phyloP scores from a whole-genome alignment of 2,113 vertebrate species.

The Rissa tridactyla region DNA sequence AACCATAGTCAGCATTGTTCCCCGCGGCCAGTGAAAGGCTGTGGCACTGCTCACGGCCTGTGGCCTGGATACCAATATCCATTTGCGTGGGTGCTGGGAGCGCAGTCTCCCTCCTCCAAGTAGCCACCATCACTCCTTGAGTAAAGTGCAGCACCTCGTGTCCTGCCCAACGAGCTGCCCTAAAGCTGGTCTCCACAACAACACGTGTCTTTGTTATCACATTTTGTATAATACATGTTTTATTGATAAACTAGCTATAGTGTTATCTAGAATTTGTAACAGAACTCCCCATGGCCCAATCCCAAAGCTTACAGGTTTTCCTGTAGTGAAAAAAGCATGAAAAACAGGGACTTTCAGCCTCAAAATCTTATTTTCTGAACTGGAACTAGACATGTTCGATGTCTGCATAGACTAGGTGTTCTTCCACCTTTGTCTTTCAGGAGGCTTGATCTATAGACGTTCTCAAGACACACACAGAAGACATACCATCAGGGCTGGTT shows the following conservation, averaged over 20 bases:
- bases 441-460: not conserved
- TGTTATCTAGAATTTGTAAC: not conserved
- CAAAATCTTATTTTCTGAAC: not conserved
- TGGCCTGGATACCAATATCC: too few species aligned
- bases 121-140: too few species aligned
- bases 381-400: not conserved
- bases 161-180: too few species aligned
- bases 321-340: not conserved
- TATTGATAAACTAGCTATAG: not conserved
- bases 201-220: not conserved
- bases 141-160: too few species aligned
- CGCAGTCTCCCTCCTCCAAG: too few species aligned
- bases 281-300: not conserved
- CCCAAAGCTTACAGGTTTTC: not conserved
- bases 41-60: too few species aligned
- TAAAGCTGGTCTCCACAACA: too few species aligned
- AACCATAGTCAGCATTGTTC: too few species aligned
- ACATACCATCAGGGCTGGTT: fast-evolving
- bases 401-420: not conserved
- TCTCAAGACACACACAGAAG: not conserved
- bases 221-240: not conserved
- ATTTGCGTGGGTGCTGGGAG: too few species aligned
- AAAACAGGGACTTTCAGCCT: not conserved
- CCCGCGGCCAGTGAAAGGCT: too few species aligned
- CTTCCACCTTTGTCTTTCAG: not conserved